Percentiles rank a stretch among this genome's conserved stretches.
phyloP scores from a whole-genome alignment of 2,888 invertebrate species.

The Stenichneumon culpator region DNA sequence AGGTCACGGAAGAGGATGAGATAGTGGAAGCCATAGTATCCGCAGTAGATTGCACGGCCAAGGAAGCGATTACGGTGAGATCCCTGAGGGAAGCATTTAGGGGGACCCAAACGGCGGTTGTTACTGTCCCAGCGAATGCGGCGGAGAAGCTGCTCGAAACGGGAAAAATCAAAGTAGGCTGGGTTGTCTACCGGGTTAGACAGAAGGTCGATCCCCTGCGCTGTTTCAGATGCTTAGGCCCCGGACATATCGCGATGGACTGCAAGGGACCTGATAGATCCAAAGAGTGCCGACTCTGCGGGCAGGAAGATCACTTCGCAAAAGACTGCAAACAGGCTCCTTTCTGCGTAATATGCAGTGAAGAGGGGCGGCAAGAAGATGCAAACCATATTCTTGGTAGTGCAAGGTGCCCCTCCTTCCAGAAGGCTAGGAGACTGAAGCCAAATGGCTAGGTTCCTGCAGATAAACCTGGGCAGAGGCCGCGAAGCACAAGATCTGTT shows the following conservation, averaged over 20 bases:
- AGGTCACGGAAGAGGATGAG: conserved; percentile 10
- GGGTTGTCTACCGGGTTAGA: conserved; percentile 62
- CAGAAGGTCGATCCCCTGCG: conserved; percentile 39
- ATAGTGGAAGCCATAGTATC: not conserved
- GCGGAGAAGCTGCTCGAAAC: not conserved
- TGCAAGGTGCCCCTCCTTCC: too few relatives aligned
- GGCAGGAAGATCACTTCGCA: conserved; percentile 57
- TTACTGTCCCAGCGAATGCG: not conserved
- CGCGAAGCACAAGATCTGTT: too few relatives aligned
- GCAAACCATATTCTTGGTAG: too few relatives aligned
- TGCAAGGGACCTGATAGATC: conserved; percentile 54
- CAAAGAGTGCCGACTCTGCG: conserved; percentile 58
- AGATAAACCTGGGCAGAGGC: too few relatives aligned
- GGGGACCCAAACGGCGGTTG: conserved; percentile 6
- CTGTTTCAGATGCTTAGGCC: conserved; percentile 7
- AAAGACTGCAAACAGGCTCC: conserved; percentile 33
- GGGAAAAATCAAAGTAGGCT: conserved; percentile 16
- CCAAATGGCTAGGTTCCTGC: too few relatives aligned
- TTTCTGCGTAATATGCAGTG: too few relatives aligned
- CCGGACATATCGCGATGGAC: conserved; percentile 24
- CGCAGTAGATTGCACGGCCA: conserved; percentile 1
- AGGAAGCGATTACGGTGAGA: not conserved
- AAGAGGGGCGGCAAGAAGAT: too few relatives aligned
- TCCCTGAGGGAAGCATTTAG: not conserved
- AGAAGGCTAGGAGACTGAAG: too few relatives aligned